Conservation (phyloP, 2,888 invertebrate genomes). For the Drosophila seclusa region DNA sequence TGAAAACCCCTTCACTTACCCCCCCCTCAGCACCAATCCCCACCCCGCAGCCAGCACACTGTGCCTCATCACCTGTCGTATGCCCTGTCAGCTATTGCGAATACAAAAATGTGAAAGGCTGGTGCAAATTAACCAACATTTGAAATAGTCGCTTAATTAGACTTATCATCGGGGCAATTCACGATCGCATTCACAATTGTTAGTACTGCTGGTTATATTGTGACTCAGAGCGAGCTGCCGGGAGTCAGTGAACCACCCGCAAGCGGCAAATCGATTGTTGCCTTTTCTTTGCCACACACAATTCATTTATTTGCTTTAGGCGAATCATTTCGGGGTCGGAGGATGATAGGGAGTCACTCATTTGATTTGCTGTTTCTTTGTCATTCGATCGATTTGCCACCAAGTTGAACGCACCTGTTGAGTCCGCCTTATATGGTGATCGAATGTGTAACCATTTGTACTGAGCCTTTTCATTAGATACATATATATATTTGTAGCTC, state of each 20-base stretch:
- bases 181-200: constrained; percentile 51
- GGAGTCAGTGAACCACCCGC: constrained; percentile 34
- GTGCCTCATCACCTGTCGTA: neutral
- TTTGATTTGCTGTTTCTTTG: constrained; percentile 30
- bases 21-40: neutral
- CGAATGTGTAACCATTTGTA: constrained; percentile 39
- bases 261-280: constrained; percentile 2
- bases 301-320: constrained; percentile 12
- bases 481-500: neutral
- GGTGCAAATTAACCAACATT: constrained; percentile 65
- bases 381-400: constrained; percentile 30
- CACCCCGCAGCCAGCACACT: neutral
- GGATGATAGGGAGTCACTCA: neutral
- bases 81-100: constrained; percentile 3
- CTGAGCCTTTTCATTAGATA: neutral
- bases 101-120: constrained; percentile 61
- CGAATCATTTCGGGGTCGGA: neutral
- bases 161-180: constrained; percentile 64
- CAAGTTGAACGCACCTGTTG: constrained; percentile 56
- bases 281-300: neutral
- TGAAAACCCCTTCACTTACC: constrained; percentile 25
- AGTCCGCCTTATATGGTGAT: constrained; percentile 35
- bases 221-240: constrained; percentile 33
- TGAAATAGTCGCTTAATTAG: constrained; percentile 65
- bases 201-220: constrained; percentile 42